Conservation (phyloP, 37 sponge, comb jelly and placozoan genomes). For the Tethya wilhelma region DNA sequence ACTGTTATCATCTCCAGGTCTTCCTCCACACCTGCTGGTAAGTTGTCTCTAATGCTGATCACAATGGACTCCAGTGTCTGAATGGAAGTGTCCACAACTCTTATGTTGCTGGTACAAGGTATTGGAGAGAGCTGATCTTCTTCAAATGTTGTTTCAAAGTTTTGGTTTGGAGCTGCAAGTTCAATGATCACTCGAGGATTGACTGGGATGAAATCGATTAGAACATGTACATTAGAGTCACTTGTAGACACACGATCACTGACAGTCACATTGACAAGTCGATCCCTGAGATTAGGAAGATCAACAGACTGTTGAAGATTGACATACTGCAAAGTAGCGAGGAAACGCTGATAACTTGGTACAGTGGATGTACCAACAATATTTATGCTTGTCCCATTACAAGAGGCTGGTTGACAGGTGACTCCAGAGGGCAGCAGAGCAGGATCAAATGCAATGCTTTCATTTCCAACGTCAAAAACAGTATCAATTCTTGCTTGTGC, state of each 20-base stretch:
- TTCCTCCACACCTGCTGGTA: conserved; percentile 21
- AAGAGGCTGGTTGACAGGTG: conserved; percentile 40
- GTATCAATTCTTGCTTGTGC: conserved; percentile 27
- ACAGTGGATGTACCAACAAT: conserved; percentile 41
- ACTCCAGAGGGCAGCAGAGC: conserved; percentile 13
- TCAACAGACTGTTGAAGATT: conserved; percentile 38
- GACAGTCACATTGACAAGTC: conserved; percentile 45
- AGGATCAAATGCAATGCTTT: conserved; percentile 39
- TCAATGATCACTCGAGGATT: conserved; percentile 60
- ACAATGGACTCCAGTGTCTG: conserved; percentile 44
- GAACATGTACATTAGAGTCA: conserved; percentile 17
- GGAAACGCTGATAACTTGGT: conserved; percentile 38
- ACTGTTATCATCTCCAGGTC: conserved; percentile 23
- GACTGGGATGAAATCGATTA: conserved; percentile 54
- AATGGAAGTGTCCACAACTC: conserved; percentile 62
- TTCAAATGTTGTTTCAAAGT: conserved; percentile 52
- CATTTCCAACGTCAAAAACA: conserved; percentile 65
- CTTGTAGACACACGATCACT: conserved; percentile 29
- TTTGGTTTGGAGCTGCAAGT: conserved; percentile 61
- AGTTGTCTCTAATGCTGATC: conserved; percentile 46
- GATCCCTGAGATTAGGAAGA: conserved; percentile 63
- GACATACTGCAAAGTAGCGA: conserved; percentile 56
- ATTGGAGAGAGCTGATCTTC: conserved; percentile 26
- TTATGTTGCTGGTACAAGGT: conserved; percentile 3
- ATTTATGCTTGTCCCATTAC: conserved; percentile 33